Evolutionary conservation across 2,113 vertebrate genomes (phyloP).

Genomic region (Beaufortia kweichowensis): DNA sequence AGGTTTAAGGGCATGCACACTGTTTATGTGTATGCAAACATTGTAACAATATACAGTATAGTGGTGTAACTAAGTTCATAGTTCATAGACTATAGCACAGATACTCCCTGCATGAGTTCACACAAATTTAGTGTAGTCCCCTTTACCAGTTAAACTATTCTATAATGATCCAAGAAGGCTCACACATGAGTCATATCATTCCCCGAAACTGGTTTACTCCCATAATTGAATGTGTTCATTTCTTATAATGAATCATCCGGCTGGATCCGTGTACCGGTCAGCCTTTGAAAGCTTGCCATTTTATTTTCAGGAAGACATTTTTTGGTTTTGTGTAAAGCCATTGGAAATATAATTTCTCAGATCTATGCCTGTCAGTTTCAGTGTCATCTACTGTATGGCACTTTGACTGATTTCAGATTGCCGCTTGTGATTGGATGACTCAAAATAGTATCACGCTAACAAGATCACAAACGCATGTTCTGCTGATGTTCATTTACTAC

Average conservation of each 20-base stretch:
- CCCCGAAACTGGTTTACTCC: slow-evolving; percentile 47
- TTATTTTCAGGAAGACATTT: slow-evolving; percentile 17
- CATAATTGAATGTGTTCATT: slow-evolving; percentile 54
- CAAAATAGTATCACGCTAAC: not conserved
- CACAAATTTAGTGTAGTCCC: slow-evolving; percentile 47
- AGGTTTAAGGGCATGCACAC: too few species aligned
- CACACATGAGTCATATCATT: slow-evolving; percentile 50
- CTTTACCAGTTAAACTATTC: slow-evolving; percentile 48
- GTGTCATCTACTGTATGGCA: too few species aligned
- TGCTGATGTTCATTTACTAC: slow-evolving; percentile 4
- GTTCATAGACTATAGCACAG: not conserved
- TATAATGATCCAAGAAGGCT: slow-evolving; percentile 42
- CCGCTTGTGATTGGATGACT: not conserved
- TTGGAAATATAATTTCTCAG: not conserved
- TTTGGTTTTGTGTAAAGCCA: not conserved
- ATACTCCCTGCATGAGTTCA: slow-evolving; percentile 37
- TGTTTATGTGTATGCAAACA: too few species aligned
- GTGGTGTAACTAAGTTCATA: not conserved
- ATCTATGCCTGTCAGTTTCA: slow-evolving; percentile 4
- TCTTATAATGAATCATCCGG: slow-evolving; percentile 45
- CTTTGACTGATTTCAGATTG: not conserved
- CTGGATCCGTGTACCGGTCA: slow-evolving; percentile 1
- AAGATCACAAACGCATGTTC: not conserved
- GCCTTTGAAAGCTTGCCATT: slow-evolving; percentile 14
- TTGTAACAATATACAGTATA: not conserved